These are phyloP conservation scores for Morinoia aosen DNA, from an alignment of 2,888 invertebrate genomes.

Conservation along the genomic window DNA sequence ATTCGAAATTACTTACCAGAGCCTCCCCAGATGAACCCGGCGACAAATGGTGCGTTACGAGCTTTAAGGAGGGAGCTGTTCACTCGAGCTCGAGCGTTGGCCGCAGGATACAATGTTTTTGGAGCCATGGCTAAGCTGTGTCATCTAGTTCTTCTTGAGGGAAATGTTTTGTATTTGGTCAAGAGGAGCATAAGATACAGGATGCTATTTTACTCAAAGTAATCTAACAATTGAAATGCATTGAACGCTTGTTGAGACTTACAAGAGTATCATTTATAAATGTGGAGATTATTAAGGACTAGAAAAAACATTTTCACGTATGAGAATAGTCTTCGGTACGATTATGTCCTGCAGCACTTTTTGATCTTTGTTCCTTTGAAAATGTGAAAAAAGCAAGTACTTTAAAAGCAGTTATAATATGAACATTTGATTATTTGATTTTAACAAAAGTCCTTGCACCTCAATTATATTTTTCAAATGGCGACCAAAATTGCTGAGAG, in stretches of 20 bases:
- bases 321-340: background rate
- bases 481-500: background rate
- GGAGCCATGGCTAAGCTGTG: background rate
- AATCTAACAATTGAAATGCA: background rate
- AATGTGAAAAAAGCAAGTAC: background rate
- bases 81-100: background rate
- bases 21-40: background rate
- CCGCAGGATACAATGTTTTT: background rate
- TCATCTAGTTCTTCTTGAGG: background rate
- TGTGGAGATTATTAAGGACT: background rate
- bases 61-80: background rate
- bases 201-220: background rate
- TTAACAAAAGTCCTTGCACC: background rate
- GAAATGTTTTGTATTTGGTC: background rate
- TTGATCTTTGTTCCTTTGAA: background rate
- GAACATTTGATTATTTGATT: background rate
- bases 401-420: background rate
- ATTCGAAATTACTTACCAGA: background rate
- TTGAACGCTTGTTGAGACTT: background rate
- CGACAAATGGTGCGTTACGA: background rate
- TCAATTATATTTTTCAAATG: no score
- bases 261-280: background rate
- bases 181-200: background rate
- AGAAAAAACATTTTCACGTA: no score
- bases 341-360: background rate